Base-by-base conservation (phyloP, 2,888 invertebrate species). In the Chesias legatella region DNA sequence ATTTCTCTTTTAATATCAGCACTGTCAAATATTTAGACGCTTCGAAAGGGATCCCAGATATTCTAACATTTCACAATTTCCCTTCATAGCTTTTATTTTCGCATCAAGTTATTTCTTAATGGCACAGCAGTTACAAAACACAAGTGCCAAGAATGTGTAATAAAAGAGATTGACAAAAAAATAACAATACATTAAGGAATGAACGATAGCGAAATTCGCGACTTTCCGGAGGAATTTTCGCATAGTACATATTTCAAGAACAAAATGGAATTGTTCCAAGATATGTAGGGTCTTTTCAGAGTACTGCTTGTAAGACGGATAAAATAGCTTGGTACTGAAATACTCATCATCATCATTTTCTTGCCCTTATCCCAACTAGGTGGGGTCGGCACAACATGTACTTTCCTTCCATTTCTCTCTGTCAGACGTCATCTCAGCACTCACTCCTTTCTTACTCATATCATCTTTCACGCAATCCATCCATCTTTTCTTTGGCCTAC, bases 101-200 rank as follows among this genome's bases (percentile, higher is more conserved):
- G 25, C 40, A 46, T 48, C 45, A 53, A 44, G 34, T 40, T 44
- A 43, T 50, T 41, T 43, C 39, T 25, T 41, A 47, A 33, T 45
- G 45, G 43, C 26, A 38, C 48, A 28, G 11, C 27, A 36, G 32
- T 44, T 43, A 49, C 47, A 45, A 49, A 45, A 41, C 39, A 48
- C 37, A 51, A 42, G 42, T 48, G 42, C 38, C 25, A 45, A 44
- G 53, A 53, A 48, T 53, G 51, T 48, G 53, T 48, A 53, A 53
- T 53, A 53, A 51, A 53, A 34, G 43, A 47, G 44, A 53, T 51
- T 53, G 51, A 53, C 48, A 47, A 51, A 53, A n/a, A 53, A 51
- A 48, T 48, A 48, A 48, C 48, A 45, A 51, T 48, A 53, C 53
- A 50, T 51, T 51, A 46, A 43, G 32, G 36, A 41, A 48, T 33